phyloP scores from a whole-genome alignment of 2,113 vertebrate species.

The Pluvianellus socialis region DNA sequence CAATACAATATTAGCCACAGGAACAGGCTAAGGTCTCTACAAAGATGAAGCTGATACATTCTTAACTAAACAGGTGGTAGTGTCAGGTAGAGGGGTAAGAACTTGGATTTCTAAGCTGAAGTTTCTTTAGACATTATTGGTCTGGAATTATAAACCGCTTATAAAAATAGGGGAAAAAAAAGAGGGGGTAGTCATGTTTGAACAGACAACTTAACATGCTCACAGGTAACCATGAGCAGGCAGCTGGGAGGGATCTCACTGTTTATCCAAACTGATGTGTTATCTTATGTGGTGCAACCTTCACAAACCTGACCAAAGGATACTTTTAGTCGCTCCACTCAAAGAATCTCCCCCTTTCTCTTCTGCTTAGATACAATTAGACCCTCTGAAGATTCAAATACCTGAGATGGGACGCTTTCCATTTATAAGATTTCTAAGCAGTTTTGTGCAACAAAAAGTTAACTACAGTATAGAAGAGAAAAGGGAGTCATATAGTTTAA shows the following conservation, averaged over 20 bases:
- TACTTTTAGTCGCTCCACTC: not conserved
- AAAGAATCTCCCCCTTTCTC: not conserved
- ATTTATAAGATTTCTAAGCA: not conserved
- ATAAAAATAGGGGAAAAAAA: not conserved
- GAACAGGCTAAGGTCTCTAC: not conserved
- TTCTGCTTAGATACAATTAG: not conserved
- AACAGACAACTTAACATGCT: not conserved
- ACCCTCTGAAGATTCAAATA: not conserved
- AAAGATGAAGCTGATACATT: not conserved
- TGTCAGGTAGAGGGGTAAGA: not conserved
- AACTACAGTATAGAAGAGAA: not conserved
- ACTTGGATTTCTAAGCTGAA: not conserved
- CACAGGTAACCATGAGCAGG: not conserved
- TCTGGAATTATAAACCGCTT: not conserved
- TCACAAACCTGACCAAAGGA: not conserved
- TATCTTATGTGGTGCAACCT: not conserved
- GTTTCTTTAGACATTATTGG: not conserved
- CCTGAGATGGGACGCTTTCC: not conserved
- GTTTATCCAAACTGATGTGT: not conserved
- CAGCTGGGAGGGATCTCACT: not conserved
- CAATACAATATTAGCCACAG: accelerated
- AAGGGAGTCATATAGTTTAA: not conserved
- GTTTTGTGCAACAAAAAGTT: not conserved
- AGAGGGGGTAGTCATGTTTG: not conserved
- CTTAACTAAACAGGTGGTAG: not conserved